Evolutionary conservation across 2,888 invertebrate genomes (phyloP), one percentile per base, ranked within the genome.

Genomic region (Agrotis clavis): DNA sequence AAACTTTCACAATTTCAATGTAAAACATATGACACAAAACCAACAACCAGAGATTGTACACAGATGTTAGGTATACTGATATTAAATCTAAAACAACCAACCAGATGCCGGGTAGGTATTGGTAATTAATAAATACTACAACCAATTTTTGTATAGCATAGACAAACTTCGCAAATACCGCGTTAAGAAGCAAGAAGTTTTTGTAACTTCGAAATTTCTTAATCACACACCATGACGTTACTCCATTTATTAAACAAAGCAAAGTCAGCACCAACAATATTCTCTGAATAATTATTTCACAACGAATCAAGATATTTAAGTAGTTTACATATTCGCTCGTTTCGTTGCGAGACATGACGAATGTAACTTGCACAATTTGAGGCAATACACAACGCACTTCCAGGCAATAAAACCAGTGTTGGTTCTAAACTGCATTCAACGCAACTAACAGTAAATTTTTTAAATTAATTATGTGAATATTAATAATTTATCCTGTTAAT

Each of bases 131-230:
- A 51, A 68, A 3, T 1, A 45, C n/a, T 1, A 35, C 35, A 35
- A 7, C 4, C 35, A 35, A 4, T 35, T 35, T 6, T 7, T 7
- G 35, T 7, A 35, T 6, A 35, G 35, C 35, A 35, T 35, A 35
- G 35, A 7, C 35, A 35, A 35, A 35, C 35, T 48, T 19, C 4
- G 57, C 14, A 18, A 70, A 57, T 35, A 69, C 56, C 18, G 57
- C 57, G 19, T 57, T 70, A 4, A 70, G 18, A 5, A 70, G n/a
- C 19, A 57, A 25, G 18, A 57, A 50, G 16, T 70, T 70, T 18
- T 50, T 69, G 14, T 57, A 57, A 30, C 50, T 69, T 1, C 48
- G 47, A 45, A 71, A 71, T 18, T 70, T 57, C 0, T 14, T 14
- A 1, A 59, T 14, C 2, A 59, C 2, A 19, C 1, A 45, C 70